A percentile compares a stretch with the other conserved stretches of the same genome.
These are phyloP conservation scores for Chloroceryle aenea DNA, from an alignment of 2,113 vertebrate genomes.

Conservation along the genomic window DNA sequence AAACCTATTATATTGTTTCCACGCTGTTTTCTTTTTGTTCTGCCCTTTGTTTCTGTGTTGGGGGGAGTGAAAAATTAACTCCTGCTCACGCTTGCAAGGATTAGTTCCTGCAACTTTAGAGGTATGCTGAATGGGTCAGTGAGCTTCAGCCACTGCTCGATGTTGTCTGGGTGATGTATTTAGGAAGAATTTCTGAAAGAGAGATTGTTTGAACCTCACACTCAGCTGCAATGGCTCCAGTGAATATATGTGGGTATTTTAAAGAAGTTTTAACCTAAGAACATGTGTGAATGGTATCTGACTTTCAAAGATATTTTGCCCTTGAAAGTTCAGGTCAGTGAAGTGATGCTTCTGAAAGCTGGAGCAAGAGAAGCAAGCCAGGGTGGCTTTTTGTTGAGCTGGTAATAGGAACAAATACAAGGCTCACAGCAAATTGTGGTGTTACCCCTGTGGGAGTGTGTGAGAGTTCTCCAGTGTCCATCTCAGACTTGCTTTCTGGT, in stretches of 20 bases:
- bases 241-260: background rate
- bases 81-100: slow-evolving; percentile 51
- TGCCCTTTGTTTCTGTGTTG: slow-evolving; percentile 48
- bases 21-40: slow-evolving; percentile 34
- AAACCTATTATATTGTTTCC: background rate
- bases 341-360: background rate
- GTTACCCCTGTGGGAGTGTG: background rate
- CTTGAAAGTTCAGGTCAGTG: background rate
- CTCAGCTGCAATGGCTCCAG: slow-evolving; percentile 43
- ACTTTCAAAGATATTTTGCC: background rate
- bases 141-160: slow-evolving; percentile 68
- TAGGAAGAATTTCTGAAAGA: slow-evolving; percentile 52
- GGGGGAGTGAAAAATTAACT: slow-evolving; percentile 73
- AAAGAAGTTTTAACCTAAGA: background rate
- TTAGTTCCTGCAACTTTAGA: slow-evolving; percentile 66
- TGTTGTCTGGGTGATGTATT: slow-evolving; percentile 75
- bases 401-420: background rate
- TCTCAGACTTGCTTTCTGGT: background rate
- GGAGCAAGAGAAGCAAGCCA: background rate
- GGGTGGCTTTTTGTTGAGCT: background rate
- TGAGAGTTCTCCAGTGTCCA: background rate
- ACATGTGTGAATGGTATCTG: background rate
- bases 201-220: background rate
- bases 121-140: slow-evolving; percentile 76
- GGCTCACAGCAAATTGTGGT: background rate